Evolutionary conservation across 2,113 vertebrate genomes (phyloP).

Genomic region (Anguilla japonica): DNA sequence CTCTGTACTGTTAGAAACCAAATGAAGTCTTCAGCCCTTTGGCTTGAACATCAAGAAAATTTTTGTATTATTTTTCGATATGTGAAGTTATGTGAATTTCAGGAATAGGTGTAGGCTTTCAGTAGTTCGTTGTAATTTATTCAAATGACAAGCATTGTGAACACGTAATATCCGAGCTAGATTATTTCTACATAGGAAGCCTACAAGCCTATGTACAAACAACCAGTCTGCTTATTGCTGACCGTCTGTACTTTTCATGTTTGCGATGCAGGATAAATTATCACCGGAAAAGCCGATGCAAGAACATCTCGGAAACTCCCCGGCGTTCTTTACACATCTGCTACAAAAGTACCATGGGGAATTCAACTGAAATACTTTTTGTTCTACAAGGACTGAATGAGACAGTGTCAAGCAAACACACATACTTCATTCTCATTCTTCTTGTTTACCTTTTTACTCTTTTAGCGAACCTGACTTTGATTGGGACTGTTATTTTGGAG

Average conservation of each 20-base stretch:
- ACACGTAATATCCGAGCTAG: neutral
- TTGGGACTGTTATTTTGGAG: constrained; percentile 22
- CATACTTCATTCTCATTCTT: constrained; percentile 30
- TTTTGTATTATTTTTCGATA: too few species aligned
- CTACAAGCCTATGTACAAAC: neutral
- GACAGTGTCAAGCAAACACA: constrained; percentile 22
- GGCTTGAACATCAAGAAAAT: too few species aligned
- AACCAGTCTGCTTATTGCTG: neutral
- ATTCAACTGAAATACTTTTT: constrained; percentile 24
- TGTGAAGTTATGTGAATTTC: too few species aligned
- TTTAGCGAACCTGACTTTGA: constrained; percentile 19
- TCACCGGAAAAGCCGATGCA: neutral
- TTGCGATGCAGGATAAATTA: neutral
- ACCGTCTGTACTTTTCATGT: neutral
- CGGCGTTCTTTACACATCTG: neutral
- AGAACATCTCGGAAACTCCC: too few species aligned
- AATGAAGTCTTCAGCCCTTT: too few species aligned
- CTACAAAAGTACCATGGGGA: constrained; percentile 16
- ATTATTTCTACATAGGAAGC: neutral
- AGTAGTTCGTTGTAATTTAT: neutral
- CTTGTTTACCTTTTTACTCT: constrained; percentile 24
- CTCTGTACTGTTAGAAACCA: too few species aligned
- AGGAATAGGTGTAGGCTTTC: too few species aligned
- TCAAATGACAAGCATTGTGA: neutral
- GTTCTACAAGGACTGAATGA: constrained; percentile 28